Percentiles rank a stretch among this genome's conserved stretches.
Evolutionary conservation across 2,888 invertebrate genomes (phyloP).

Genomic region (Pyrochroa serraticornis): DNA sequence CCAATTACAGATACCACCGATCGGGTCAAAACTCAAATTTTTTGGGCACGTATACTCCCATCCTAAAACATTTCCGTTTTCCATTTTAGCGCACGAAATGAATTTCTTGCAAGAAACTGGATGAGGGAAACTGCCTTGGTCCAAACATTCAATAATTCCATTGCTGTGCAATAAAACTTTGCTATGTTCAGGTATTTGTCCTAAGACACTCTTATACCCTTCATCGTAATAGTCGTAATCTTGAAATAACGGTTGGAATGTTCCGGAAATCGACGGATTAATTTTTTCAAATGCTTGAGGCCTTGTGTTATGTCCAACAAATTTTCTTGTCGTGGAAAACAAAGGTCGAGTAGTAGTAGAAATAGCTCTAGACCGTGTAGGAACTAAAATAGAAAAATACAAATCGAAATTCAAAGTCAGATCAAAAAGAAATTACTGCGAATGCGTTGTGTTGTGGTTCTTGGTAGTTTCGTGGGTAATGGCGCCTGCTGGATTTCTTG

Average conservation of each 20-base stretch:
- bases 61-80: slow-evolving; percentile 76
- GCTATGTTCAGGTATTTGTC: slow-evolving; percentile 62
- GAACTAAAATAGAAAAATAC: slow-evolving; percentile 4
- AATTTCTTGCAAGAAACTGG: slow-evolving; percentile 90
- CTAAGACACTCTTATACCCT: slow-evolving; percentile 62
- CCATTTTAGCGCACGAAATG: slow-evolving; percentile 86
- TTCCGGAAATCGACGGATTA: slow-evolving; percentile 34
- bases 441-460: no score
- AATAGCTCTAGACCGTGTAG: slow-evolving; percentile 11
- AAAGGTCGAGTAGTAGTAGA: slow-evolving; percentile 25
- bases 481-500: slow-evolving; percentile 48
- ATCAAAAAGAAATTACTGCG: no score
- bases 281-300: slow-evolving; percentile 51
- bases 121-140: slow-evolving; percentile 91
- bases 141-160: slow-evolving; percentile 82
- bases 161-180: slow-evolving; percentile 70
- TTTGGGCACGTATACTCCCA: slow-evolving; percentile 91
- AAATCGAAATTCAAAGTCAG: no score
- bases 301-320: slow-evolving; percentile 17
- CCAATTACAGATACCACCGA: slow-evolving; percentile 92
- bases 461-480: slow-evolving; percentile 1
- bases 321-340: slow-evolving; percentile 29
- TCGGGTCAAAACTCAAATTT: slow-evolving; percentile 85
- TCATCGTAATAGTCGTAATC: slow-evolving; percentile 75
- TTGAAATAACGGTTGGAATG: slow-evolving; percentile 26